Base-by-base conservation (phyloP, 2,888 invertebrate genomes). In the Drosophila nigricruria region DNA sequence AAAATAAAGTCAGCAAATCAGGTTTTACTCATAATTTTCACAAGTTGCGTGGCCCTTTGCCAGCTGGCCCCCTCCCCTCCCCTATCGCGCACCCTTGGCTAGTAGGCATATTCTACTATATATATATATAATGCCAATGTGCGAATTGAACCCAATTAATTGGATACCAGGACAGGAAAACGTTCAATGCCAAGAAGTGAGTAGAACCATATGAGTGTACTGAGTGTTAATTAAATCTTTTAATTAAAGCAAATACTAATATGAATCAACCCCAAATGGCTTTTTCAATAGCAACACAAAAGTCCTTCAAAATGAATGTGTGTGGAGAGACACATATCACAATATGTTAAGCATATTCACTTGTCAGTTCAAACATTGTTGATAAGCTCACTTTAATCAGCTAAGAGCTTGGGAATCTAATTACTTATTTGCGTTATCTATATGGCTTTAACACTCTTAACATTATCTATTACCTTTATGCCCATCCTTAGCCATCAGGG, bases 141-240 rank as follows among this genome's bases (percentile, higher is more conserved):
- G 75, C 84, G 85, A 87, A 77, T 75, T 63, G 73, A 79, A 70
- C 85, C 77, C 82, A 78, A 67, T 73, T 78, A 79, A 88, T 82
- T 90, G 91, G 91, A 89, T 89, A 82, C 78, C 90, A 65, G 71
- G 86, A 73, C 70, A 84, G 76, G 62, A 56, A 59, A 61, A 18
- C 57, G 92, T 86, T 81, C 87, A 91, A 89, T 92, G 92, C 81
- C 91, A 92, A 91, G 92, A 92, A 84, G 92, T 92, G 90, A 92
- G 92, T 92, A 66, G 45, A 30, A 10, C 36, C 34, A 38, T 27
- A 14, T 25, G 23, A n/a, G n/a, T 30, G 14, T 2, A 16, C n/a
- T 8, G 8, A 27, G 14, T 20, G 40, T 20, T n/a, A 56, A 56
- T 42, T 42, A 42, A 30, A 16, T 32, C 23, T 40, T 61, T 52